Conservation (phyloP, 2,888 invertebrate genomes). For the Tachina lurida region DNA sequence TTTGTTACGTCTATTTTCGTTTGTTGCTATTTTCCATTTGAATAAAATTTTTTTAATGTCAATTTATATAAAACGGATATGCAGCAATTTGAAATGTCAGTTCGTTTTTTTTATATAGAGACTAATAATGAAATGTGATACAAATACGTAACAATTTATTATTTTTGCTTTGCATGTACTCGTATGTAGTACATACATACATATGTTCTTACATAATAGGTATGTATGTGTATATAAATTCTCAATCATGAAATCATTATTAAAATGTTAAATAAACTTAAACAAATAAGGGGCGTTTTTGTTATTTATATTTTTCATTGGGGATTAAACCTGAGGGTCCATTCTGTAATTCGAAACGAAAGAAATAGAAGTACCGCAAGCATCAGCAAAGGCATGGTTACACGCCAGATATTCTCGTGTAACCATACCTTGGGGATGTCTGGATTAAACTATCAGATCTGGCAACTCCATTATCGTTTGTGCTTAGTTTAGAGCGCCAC, state of each 20-base stretch:
- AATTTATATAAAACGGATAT: slow-evolving; percentile 60
- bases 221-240: background rate
- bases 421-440: too few species aligned
- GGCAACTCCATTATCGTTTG: too few species aligned
- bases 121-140: slow-evolving; percentile 52
- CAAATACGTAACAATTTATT: slow-evolving; percentile 21
- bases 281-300: background rate
- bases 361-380: too few species aligned
- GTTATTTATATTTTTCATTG: background rate
- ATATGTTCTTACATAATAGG: too few species aligned
- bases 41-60: slow-evolving; percentile 4
- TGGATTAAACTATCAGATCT: too few species aligned
- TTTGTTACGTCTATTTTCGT: background rate
- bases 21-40: slow-evolving; percentile 33
- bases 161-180: background rate
- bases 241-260: slow-evolving; percentile 35
- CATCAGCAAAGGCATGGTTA: too few species aligned
- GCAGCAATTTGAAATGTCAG: slow-evolving; percentile 58
- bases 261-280: background rate
- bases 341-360: too few species aligned
- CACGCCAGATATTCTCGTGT: too few species aligned
- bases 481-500: too few species aligned
- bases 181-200: too few species aligned
- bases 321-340: too few species aligned
- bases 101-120: slow-evolving; percentile 20